Evolutionary conservation across 2,797 vertebrate genomes (phyloP).

Genomic region (Pantherophis alleghaniensis): DNA sequence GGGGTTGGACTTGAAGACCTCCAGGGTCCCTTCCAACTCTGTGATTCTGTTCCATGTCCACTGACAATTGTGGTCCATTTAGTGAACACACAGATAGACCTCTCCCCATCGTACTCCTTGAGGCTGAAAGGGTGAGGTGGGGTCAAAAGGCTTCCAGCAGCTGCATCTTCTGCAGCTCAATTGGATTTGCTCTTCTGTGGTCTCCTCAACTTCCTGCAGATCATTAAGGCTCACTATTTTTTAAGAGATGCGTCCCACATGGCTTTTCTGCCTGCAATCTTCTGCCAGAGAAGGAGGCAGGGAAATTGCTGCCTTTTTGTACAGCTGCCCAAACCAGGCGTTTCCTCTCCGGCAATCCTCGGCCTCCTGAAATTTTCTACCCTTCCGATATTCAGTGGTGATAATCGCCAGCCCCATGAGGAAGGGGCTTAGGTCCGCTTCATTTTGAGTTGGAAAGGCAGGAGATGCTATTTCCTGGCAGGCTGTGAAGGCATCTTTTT

Average conservation of each 20-base stretch:
- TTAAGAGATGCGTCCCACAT: not conserved
- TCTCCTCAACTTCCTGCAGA: not conserved
- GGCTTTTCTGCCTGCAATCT: not conserved
- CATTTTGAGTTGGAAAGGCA: conserved; percentile 65
- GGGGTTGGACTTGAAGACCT: not conserved
- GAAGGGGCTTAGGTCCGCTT: conserved; percentile 63
- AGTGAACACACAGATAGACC: not conserved
- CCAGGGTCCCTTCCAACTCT: not conserved
- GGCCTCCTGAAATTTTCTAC: conserved; percentile 48
- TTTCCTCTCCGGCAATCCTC: conserved; percentile 44
- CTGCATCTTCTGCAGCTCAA: not conserved
- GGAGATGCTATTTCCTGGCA: not conserved
- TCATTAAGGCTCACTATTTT: not conserved
- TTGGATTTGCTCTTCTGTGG: not conserved
- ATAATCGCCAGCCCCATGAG: conserved; percentile 57
- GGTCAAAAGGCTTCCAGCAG: not conserved
- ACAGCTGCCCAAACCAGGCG: not conserved
- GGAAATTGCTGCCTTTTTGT: not conserved
- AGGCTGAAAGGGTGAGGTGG: not conserved
- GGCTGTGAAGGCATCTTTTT: conserved; percentile 30
- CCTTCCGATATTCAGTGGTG: conserved; percentile 70
- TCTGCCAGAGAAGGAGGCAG: not conserved
- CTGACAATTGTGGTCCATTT: not conserved
- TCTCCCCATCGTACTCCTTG: not conserved
- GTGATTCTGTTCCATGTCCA: not conserved